Percentiles rank a stretch among this genome's conserved stretches.
phyloP scores from a whole-genome alignment of 1,140 invertebrate species.

The Caenorhabditis inopinata region DNA sequence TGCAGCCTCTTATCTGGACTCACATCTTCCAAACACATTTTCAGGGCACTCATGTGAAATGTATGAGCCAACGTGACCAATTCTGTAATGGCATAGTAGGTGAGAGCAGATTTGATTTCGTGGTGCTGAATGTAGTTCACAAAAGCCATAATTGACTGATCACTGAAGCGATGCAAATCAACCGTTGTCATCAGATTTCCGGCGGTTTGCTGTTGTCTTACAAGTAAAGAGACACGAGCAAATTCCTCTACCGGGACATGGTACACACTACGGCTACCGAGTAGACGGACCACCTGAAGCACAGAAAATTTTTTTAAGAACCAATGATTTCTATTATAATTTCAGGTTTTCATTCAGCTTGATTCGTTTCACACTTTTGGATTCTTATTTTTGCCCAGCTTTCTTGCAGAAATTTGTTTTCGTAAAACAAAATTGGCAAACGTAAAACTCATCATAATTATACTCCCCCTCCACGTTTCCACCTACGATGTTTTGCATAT shows the following conservation, averaged over 20 bases:
- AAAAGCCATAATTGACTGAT: not conserved
- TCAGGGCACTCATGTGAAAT: conserved; percentile 7
- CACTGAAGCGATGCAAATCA: not conserved
- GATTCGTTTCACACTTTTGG: not conserved
- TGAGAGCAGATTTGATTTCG: not conserved
- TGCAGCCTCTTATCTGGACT: not conserved
- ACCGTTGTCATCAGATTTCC: not conserved
- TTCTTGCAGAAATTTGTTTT: no score
- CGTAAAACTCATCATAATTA: no score
- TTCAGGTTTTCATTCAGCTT: no score
- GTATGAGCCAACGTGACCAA: not conserved
- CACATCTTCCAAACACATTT: not conserved
- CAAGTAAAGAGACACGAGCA: not conserved
- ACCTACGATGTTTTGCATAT: no score
- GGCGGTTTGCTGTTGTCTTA: not conserved
- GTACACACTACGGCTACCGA: not conserved
- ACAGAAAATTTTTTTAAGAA: no score
- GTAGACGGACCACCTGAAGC: not conserved
- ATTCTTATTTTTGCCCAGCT: no score
- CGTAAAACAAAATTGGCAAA: no score
- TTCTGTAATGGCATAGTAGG: not conserved
- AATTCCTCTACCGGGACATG: not conserved
- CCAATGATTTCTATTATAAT: no score
- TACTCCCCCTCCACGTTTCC: no score
- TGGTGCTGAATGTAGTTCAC: not conserved